A percentile compares a stretch with the other conserved stretches of the same genome.
These are phyloP conservation scores for Phyto melanocephala DNA, from an alignment of 2,888 invertebrate genomes.

Conservation along the genomic window DNA sequence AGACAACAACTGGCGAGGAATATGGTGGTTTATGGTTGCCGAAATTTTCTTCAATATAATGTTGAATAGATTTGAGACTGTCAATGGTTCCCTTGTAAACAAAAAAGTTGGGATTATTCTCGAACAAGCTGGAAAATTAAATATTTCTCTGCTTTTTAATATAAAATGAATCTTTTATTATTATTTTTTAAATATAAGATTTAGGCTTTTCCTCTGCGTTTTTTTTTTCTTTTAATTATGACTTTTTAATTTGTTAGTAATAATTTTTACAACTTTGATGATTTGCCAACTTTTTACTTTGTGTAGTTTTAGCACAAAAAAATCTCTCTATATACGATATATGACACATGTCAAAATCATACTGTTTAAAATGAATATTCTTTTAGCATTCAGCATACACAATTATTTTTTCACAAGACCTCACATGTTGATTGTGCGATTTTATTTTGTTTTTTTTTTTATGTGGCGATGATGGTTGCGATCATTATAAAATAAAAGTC, in stretches of 20 bases:
- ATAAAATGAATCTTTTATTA: no score
- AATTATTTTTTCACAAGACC: slow-evolving; percentile 13
- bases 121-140: no score
- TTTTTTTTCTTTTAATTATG: no score
- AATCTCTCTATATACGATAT: background rate
- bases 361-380: slow-evolving; percentile 7
- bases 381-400: slow-evolving; percentile 3
- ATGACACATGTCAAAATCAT: slow-evolving; percentile 59
- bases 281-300: slow-evolving; percentile 7
- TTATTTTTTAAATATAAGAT: no score
- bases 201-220: no score
- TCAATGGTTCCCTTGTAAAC: no score
- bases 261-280: background rate
- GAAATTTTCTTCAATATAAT: no score
- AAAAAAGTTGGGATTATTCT: no score
- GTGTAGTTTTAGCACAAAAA: slow-evolving; percentile 5
- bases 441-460: slow-evolving; percentile 6
- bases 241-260: background rate
- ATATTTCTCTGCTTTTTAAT: no score
- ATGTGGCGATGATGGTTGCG: slow-evolving; percentile 1
- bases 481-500: slow-evolving; percentile 17
- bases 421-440: slow-evolving; percentile 56
- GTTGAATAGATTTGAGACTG: no score
- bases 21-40: no score
- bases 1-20: no score